Conservation (phyloP, 1,140 invertebrate species). For the Ctenoplectra terminalis region DNA sequence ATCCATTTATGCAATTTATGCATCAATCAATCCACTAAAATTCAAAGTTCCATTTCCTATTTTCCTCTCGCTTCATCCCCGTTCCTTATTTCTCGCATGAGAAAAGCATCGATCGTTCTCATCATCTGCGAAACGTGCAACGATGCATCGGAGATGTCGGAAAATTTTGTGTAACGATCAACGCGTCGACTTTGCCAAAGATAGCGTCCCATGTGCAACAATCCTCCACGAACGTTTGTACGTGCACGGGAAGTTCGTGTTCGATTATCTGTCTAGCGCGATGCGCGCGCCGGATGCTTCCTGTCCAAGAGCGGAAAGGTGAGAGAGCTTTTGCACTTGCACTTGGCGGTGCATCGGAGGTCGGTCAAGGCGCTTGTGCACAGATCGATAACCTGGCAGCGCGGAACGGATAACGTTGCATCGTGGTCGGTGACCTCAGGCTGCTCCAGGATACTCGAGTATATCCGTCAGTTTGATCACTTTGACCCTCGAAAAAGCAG, state of each 20-base stretch:
- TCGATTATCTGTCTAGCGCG: slow-evolving; percentile 35
- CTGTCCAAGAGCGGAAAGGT: slow-evolving; percentile 35
- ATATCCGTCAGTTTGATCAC: background rate
- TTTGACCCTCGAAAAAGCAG: background rate
- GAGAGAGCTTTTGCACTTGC: slow-evolving; percentile 80
- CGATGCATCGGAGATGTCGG: too few relatives aligned
- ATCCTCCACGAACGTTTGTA: background rate
- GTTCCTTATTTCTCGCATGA: too few relatives aligned
- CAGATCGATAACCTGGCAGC: slow-evolving; percentile 81
- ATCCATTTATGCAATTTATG: too few relatives aligned
- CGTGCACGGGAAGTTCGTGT: background rate
- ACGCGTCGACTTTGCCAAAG: background rate
- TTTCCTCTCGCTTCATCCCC: too few relatives aligned
- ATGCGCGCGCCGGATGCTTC: slow-evolving; percentile 24
- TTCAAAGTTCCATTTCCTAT: too few relatives aligned
- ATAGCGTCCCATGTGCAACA: background rate
- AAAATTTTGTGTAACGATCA: too few relatives aligned
- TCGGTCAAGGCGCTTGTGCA: slow-evolving; percentile 80
- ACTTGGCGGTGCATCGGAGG: slow-evolving; percentile 78
- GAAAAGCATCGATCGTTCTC: too few relatives aligned
- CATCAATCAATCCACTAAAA: too few relatives aligned
- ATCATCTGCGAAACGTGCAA: too few relatives aligned
- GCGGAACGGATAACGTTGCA: slow-evolving; percentile 75
- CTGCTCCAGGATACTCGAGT: slow-evolving; percentile 48
- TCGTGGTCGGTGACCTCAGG: slow-evolving; percentile 72